Evolutionary conservation across 2,113 vertebrate species (phyloP).

Genomic region (Strigops habroptila): DNA sequence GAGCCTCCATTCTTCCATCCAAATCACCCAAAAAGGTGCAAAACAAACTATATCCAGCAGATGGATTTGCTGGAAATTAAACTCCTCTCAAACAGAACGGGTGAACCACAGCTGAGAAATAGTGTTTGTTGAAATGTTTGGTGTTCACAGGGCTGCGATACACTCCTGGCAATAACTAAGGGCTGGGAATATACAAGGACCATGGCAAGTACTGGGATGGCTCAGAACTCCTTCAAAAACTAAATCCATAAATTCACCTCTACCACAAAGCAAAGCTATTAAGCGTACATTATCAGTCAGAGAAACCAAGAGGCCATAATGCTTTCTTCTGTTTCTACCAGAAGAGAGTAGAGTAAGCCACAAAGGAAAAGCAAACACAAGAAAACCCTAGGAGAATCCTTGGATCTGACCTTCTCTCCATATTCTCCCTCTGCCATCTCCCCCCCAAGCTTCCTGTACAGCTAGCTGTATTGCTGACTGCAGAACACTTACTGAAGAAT

Average conservation of each 20-base stretch:
- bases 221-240: slow-evolving; percentile 29
- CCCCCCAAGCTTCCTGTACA: neutral
- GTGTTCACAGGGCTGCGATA: neutral
- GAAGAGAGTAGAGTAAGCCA: neutral
- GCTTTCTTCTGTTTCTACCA: neutral
- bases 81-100: neutral
- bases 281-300: neutral
- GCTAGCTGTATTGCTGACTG: slow-evolving; percentile 35
- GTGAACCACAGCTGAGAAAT: neutral
- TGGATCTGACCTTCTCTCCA: slow-evolving; percentile 34
- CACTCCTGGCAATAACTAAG: neutral
- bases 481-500: slow-evolving; percentile 31
- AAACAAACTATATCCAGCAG: neutral
- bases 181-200: neutral
- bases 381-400: slow-evolving; percentile 45
- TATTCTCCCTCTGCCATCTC: neutral
- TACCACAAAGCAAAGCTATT: slow-evolving; percentile 25
- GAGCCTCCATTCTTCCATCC: neutral
- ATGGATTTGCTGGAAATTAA: slow-evolving; percentile 6
- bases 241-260: slow-evolving; percentile 28
- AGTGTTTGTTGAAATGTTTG: neutral
- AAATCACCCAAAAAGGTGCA: neutral
- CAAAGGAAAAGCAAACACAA: slow-evolving; percentile 12
- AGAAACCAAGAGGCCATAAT: neutral
- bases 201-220: neutral